Evolutionary conservation across 2,888 invertebrate species (phyloP), one percentile per base, ranked within the genome.

Genomic region (Nysson spinosus): DNA sequence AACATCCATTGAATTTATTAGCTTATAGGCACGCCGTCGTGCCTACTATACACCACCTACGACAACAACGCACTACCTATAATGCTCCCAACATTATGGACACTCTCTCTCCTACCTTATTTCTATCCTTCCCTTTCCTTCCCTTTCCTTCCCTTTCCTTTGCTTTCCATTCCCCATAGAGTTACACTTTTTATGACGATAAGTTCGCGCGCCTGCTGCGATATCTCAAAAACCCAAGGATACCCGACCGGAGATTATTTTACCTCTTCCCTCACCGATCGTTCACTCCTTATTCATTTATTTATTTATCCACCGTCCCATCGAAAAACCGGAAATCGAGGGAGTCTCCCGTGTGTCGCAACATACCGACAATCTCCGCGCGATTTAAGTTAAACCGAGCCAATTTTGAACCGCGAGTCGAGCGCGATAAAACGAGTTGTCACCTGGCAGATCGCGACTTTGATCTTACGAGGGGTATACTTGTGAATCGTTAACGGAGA

Each of bases 1-100:
- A 83, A 83, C 81, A 81, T 81, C 80, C 81, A 74, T 77, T 84
- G 81, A 85, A 85, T 85, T 85, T 85, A 85, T 85, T 84, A 79
- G 84, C 85, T 83, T 80, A 81, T 78, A 78, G 79, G 77, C 78
- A 75, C 67, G 71, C 69, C 69, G 70, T 68, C 66, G 66, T 65
- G 67, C 66, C 71, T 71, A 72, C 70, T 77, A 72, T 75, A 71
- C 67, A 69, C 78, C 83, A 78, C 82, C 82, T 82, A 81, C 81
- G 80, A 82, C 66, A 79, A 66, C 64, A 50, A 56, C 69, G 69
- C 64, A 54, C 57, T 64, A 64, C 71, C 77, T 80, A 79, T 81
- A 82, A 82, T 77, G 67, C 76, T 66, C 46, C 62, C 60, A 77
- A 82, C 78, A 81, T 81, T 82, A 82, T 75, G 79, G 64, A 73